Percentiles rank a stretch among this genome's conserved stretches.
phyloP scores from a whole-genome alignment of 2,888 invertebrate genomes.

The Labia minor region DNA sequence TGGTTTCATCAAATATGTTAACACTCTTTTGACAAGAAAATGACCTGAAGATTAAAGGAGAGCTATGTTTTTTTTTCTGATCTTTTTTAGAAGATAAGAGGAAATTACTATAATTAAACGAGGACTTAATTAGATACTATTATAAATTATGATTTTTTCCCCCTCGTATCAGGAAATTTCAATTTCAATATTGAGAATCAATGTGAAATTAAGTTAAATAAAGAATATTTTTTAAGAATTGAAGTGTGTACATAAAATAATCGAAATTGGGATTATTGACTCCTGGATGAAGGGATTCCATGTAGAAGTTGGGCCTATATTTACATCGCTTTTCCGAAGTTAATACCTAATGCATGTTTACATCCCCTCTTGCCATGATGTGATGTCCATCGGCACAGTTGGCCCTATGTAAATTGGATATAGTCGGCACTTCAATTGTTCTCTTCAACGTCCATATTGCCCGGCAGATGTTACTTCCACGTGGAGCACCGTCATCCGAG shows the following conservation, averaged over 20 bases:
- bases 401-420: slow-evolving; percentile 5
- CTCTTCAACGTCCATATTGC: background rate
- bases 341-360: slow-evolving; percentile 4
- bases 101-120: background rate
- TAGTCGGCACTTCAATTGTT: background rate
- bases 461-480: background rate
- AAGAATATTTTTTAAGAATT: background rate
- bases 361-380: background rate
- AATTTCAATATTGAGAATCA: background rate
- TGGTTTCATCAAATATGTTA: background rate
- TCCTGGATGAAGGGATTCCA: no score
- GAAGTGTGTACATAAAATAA: no score
- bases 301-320: background rate
- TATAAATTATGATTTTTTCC: background rate
- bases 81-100: background rate
- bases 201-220: no score
- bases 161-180: background rate
- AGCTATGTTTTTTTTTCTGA: background rate
- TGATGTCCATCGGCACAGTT: slow-evolving; percentile 3
- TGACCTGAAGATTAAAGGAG: background rate
- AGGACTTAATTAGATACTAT: background rate
- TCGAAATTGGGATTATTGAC: no score
- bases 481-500: background rate
- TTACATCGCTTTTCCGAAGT: background rate
- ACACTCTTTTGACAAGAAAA: background rate